Percentiles rank a stretch among this genome's conserved stretches.
Evolutionary conservation across 2,888 invertebrate species (phyloP).

Genomic region (Unio pictorum): DNA sequence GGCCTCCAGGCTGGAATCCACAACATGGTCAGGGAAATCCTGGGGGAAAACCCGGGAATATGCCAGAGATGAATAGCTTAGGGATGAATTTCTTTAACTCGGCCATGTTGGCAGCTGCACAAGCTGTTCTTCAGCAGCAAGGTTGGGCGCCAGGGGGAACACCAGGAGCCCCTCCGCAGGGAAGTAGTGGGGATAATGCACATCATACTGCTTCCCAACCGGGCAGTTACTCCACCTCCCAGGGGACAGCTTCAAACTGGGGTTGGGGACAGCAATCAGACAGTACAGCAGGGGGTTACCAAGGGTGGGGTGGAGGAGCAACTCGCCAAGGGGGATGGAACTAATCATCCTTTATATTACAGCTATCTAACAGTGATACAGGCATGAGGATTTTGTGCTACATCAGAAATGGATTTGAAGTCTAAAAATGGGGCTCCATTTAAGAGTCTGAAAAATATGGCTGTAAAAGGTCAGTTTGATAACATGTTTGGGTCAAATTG

Average conservation of each 20-base stretch:
- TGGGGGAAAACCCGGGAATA: conserved; percentile 22
- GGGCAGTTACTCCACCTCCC: conserved; percentile 47
- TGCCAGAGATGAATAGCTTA: conserved; percentile 44
- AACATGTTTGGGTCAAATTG: no score
- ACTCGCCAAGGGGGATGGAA: no score
- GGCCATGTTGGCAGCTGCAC: conserved; percentile 64
- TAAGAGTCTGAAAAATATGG: no score
- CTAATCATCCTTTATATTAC: no score
- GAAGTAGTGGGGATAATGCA: conserved; percentile 22
- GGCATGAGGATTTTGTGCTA: no score
- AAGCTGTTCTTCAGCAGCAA: conserved; percentile 57
- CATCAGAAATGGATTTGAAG: no score
- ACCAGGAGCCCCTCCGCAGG: conserved; percentile 23
- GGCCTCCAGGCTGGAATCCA: conserved; percentile 23
- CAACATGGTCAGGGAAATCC: conserved; percentile 1
- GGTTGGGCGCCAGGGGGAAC: conserved; percentile 10
- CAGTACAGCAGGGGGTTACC: no score
- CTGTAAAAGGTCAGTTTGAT: no score
- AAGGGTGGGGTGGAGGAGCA: no score
- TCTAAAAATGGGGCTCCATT: no score
- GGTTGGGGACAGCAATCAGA: no score
- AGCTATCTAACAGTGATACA: no score
- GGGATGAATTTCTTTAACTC: conserved; percentile 60
- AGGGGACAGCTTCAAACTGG: conserved; percentile 14
- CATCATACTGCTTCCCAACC: conserved; percentile 36